Base-by-base conservation (phyloP, 2,888 invertebrate genomes). In the Falcaria lacertinaria region DNA sequence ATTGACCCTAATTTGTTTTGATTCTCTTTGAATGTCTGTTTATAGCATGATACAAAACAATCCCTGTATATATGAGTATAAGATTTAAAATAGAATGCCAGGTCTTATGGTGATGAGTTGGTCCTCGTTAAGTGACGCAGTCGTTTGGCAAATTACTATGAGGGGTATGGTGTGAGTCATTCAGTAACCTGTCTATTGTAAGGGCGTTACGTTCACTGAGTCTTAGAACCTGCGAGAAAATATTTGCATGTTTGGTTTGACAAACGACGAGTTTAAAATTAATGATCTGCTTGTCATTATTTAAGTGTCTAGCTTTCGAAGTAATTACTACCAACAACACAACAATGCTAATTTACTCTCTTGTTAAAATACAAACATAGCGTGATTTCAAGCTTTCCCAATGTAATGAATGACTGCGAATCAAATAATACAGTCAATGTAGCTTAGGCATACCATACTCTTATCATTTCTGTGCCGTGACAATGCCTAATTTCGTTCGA, bases 1-100 rank as follows among this genome's bases (percentile, higher is more conserved):
- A 37, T 37, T 49, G 56, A 48, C 52, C 50, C 54, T 57, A 57
- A 60, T 61, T 54, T 17, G 32, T 25, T 32, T 19, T 28, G 50
- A 51, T 45, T 46, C 36, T 13, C 15, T 11, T 22, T 48, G 33
- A 22, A 37, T 22, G 47, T 53, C 47, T 58, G 48, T 42, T 47
- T 40, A 15, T 15, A 25, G 2, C 8, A 11, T 11, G 11, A 28
- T 11, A 11, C 15, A 22, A 37, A 37, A 8, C 37, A 11, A 7
- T 22, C 37, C 15, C 37, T 37, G 8, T 25, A 13, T 22, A 19
- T 37, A 25, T 37, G 22, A 1, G 2, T 8, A 15, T 37, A 25
- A 15, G 37, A 37, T 37, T 22, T 37, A 0, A 37, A 37, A 22
- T 37, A 3, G 11, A 25, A 37, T 15, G 22, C 7, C 19, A 2